Base-by-base conservation (phyloP, 2,888 invertebrate genomes). In the Amphipoea lucens region DNA sequence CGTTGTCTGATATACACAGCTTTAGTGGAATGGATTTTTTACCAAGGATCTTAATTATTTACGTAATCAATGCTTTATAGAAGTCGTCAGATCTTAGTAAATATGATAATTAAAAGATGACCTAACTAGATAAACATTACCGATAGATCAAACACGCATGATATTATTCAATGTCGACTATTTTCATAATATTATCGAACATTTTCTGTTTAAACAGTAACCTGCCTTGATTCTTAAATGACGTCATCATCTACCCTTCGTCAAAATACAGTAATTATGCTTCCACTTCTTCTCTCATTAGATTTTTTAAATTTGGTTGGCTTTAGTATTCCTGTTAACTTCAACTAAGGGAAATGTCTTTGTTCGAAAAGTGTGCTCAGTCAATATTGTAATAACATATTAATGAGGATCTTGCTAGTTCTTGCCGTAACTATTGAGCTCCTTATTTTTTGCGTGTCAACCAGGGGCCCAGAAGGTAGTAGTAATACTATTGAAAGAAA, bases 61-160 rank as follows among this genome's bases (percentile, higher is more conserved):
- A 48, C 48, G 17, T n/a, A 71, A 66, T 57, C 9, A 51, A 66
- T 40, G 40, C 54, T 66, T 14, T 14, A 76, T 23, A 67, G 65
- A 60, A 40, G 4, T 62, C n/a, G 7, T 54, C 51, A 68, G 54
- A 54, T 45, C n/a, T 68, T 1, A 51, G 71, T 83, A 54, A 83
- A 65, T 72, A 79, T 68, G 40, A 60, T 83, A 65, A 83, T 83
- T 69, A 75, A 84, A 76, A 76, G 45, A 65, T 84, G 80, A 80
- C 71, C 76, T 84, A 77, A 72, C 42, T 67, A 62, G 51, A 80
- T 65, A 80, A 76, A 84, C 63, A 76, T 45, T 45, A 60, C 23
- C 14, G 2, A 63, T 72, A 68, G 62, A 81, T 71, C 40, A 81
- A 60, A 81, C 60, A 71, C 69, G 78, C 42, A 78, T 75, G 81